phyloP scores from a whole-genome alignment of 2,797 vertebrate species.

The Pterois miles region DNA sequence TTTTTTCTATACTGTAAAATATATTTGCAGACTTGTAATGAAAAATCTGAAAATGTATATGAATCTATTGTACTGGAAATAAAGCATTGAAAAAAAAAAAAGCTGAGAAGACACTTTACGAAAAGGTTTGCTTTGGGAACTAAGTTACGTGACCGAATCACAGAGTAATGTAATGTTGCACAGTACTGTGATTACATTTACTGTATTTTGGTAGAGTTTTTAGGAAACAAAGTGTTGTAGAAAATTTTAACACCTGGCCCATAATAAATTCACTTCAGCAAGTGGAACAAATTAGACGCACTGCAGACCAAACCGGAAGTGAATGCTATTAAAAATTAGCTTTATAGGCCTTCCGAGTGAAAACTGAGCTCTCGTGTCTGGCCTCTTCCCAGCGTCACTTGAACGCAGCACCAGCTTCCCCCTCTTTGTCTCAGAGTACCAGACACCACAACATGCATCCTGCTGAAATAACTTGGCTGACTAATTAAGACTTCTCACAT shows the following conservation, averaged over 20 bases:
- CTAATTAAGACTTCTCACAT: slow-evolving; percentile 6
- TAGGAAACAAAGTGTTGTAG: too few relatives aligned
- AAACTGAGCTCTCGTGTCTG: background rate
- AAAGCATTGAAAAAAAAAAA: too few relatives aligned
- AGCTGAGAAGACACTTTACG: background rate
- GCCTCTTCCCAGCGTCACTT: accelerated
- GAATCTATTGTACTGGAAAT: too few relatives aligned
- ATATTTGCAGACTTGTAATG: too few relatives aligned
- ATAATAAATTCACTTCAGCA: background rate
- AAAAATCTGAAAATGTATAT: too few relatives aligned
- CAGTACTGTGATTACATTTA: too few relatives aligned
- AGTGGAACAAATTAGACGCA: background rate
- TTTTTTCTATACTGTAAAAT: too few relatives aligned
- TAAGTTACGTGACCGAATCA: too few relatives aligned
- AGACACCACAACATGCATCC: slow-evolving; percentile 14
- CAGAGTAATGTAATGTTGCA: background rate
- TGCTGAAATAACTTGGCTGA: slow-evolving; percentile 28
- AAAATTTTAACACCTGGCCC: background rate
- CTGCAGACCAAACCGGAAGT: background rate
- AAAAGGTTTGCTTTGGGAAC: too few relatives aligned
- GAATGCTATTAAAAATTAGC: background rate
- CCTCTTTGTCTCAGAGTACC: slow-evolving; percentile 41
- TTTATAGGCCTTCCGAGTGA: background rate
- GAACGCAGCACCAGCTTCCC: slow-evolving; percentile 43
- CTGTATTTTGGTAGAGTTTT: background rate